Percentiles rank a stretch among this genome's conserved stretches.
Conservation (phyloP, 2,888 invertebrate species). For the Diarsia mendica region DNA sequence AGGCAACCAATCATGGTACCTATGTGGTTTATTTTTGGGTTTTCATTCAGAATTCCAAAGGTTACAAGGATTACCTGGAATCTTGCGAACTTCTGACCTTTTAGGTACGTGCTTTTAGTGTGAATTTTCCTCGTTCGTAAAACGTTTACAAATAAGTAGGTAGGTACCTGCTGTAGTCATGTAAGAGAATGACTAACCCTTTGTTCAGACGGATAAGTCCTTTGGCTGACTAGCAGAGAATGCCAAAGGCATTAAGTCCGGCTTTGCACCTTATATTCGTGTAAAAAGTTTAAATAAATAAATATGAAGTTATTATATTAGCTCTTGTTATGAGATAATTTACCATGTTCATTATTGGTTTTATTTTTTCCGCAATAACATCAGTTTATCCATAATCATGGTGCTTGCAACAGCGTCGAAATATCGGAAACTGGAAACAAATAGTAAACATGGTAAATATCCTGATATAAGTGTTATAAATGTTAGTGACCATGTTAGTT, state of each 20-base stretch:
- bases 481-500: no score
- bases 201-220: constrained; percentile 9
- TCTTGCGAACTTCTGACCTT: constrained; percentile 4
- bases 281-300: neutral
- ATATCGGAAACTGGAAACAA: no score
- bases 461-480: no score
- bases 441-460: no score
- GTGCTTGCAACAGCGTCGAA: no score
- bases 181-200: constrained; percentile 17
- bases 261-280: neutral
- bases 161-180: neutral
- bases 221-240: neutral
- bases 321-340: no score
- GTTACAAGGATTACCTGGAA: constrained; percentile 7
- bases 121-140: constrained; percentile 39
- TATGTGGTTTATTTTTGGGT: neutral
- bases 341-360: no score
- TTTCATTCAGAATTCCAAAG: neutral
- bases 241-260: neutral
- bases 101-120: neutral
- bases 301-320: neutral
- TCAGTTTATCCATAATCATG: no score
- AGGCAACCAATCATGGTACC: neutral
- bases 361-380: no score
- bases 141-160: constrained; percentile 7